Evolutionary conservation across 2,888 invertebrate genomes (phyloP), one percentile per base, ranked within the genome.

Genomic region (Eupithecia abbreviata): DNA sequence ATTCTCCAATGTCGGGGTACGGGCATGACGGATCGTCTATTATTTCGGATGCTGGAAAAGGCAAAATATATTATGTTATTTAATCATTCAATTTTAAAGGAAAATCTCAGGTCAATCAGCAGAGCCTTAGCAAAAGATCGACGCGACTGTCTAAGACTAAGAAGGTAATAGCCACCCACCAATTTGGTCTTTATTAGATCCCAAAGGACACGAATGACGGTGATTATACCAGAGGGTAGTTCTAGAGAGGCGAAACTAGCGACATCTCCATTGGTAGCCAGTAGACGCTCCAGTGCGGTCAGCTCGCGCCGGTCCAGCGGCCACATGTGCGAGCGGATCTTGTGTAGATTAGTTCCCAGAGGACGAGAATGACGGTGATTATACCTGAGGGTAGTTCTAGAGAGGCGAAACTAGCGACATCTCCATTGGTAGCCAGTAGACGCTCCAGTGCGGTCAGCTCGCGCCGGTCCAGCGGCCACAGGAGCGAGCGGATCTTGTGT

Each of bases 241-340:
- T 67, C 43, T 42, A 67, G 15, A 43, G 45, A 45, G n/a, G 43
- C 68, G 18, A 45, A 67, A 5, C 43, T 67, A 67, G 67, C 45
- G 67, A 67, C 67, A 72, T 66, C 67, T 67, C 43, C 67, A 84
- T 98, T 97, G 85, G 98, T 98, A 91, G 99, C 99, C 73, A 99
- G 94, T 80, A 98, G 92, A 85, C 98, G 97, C 90, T 99, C 99
- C 79, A 99, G 92, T 82, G 97, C 97, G 87, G 96, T 96, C 83
- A 99, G 55, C 55, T 55, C 55, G 55, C 55, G 55, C 7, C 97
- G 87, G 96, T 96, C 98, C 83, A 99, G 92, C 6, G 98, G 98
- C 96, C 98, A 97, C 80, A 99, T 95, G 74, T 99, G 95, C 83
- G 99, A 98, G 69, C 99, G 96, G 85, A 43, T 58, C 55, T 42